These are phyloP conservation scores for Euclidia mi DNA, from an alignment of 2,888 invertebrate species.

Conservation along the genomic window DNA sequence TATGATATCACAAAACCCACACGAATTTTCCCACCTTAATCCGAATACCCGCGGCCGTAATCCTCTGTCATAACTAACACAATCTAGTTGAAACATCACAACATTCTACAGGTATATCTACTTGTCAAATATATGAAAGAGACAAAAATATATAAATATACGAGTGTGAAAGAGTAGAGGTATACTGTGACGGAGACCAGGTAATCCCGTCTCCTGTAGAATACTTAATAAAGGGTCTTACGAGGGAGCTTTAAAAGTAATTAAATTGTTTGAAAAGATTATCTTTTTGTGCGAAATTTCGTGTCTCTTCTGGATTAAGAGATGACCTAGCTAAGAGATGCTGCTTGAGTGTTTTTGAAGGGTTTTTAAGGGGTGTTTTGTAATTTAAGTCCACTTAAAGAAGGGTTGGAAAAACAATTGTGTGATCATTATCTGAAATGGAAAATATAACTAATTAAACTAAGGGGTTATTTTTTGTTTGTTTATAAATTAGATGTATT, in stretches of 20 bases:
- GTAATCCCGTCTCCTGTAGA: slow-evolving; percentile 62
- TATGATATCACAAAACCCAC: background rate
- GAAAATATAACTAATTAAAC: too few relatives aligned
- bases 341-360: too few relatives aligned
- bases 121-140: slow-evolving; percentile 35
- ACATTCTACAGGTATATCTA: slow-evolving; percentile 41
- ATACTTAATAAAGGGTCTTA: slow-evolving; percentile 62
- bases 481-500: too few relatives aligned
- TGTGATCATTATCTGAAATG: too few relatives aligned
- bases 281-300: too few relatives aligned
- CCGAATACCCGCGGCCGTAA: slow-evolving; percentile 9
- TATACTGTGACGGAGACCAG: slow-evolving; percentile 46
- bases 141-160: slow-evolving; percentile 30
- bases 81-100: slow-evolving; percentile 34
- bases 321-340: too few relatives aligned
- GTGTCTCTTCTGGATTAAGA: too few relatives aligned
- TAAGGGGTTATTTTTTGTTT: too few relatives aligned
- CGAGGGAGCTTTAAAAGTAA: slow-evolving; percentile 53
- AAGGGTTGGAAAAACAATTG: too few relatives aligned
- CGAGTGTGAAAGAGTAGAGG: slow-evolving; percentile 25
- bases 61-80: slow-evolving; percentile 31
- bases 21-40: background rate
- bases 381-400: too few relatives aligned
- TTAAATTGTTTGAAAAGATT: slow-evolving; percentile 51
- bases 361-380: too few relatives aligned